Evolutionary conservation across 2,888 invertebrate genomes (phyloP), one percentile per base, ranked within the genome.

Genomic region (Oscheius onirici): DNA sequence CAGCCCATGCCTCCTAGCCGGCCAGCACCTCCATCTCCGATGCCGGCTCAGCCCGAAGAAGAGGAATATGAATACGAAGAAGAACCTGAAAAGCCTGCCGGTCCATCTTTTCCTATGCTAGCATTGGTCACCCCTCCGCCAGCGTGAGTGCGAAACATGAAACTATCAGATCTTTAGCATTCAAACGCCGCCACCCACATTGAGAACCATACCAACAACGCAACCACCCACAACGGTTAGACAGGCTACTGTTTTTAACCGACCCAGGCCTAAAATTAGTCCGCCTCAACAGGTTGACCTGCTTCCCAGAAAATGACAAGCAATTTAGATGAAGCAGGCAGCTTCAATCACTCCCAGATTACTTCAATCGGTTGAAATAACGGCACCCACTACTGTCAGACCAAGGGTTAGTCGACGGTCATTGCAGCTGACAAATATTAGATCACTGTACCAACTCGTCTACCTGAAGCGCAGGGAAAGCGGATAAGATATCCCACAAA

Each of bases 1-100:
- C 34, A 34, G 34, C 5, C 34, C 8, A 3, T 34, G 34, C 68
- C 74, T 51, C 24, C 66, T 26, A 60, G 58, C 11, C 60, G 65
- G 46, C 49, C 55, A 11, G 24, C 49, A 44, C 28, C 61, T n/a
- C 40, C 60, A 15, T 71, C 66, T 52, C 68, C 71, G n/a, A 65
- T 70, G 1, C 49, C 20, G 28, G 43, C 41, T 20, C 22, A 57
- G 24, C 72, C 15, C 20, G 65, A 67, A 41, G 72, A 68, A 34
- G 67, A 72, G 26, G 72, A 79, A 24, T 79, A 79, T 43, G 79
- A 79, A 49, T 77, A 79, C 24, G 77, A 77, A 43, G 69, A 74
- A 49, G 74, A 79, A 44, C 67, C 71, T 22, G 79, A 52, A 34
- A 66, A 79, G 26, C 51, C 68, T 34, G 34, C 34, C 5, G 70